Evolutionary conservation across 2,888 invertebrate species (phyloP).

Genomic region (Eupeodes luniger): DNA sequence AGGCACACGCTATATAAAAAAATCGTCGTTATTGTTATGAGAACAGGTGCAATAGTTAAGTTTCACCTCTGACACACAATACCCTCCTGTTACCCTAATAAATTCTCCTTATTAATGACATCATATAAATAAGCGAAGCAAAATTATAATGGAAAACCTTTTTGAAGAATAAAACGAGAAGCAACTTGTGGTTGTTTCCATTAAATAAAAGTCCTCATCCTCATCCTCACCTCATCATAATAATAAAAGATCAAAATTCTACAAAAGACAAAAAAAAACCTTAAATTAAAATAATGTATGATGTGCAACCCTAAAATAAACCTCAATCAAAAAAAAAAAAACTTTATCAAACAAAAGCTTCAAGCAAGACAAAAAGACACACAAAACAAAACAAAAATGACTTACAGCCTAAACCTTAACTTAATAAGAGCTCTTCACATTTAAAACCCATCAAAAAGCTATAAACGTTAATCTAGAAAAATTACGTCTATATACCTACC

Average conservation of each 20-base stretch:
- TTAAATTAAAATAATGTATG: background rate
- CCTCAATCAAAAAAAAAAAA: background rate
- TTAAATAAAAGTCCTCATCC: no score
- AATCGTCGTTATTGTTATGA: no score
- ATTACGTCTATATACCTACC: slow-evolving; percentile 4
- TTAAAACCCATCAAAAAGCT: slow-evolving; percentile 39
- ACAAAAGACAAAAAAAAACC: background rate
- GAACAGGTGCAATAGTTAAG: no score
- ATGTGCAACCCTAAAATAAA: slow-evolving; percentile 9
- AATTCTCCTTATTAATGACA: no score
- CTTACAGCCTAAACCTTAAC: background rate
- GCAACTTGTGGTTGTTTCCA: no score
- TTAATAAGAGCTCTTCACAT: slow-evolving; percentile 2
- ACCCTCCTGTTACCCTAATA: no score
- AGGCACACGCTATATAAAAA: no score
- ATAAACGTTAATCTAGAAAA: slow-evolving; percentile 41
- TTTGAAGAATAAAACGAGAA: no score
- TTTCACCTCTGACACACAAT: no score
- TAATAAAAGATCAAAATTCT: background rate
- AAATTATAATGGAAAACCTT: no score
- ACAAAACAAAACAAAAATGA: background rate
- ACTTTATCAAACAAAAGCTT: background rate
- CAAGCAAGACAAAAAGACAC: background rate
- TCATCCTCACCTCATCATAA: background rate
- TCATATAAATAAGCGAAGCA: no score